Percentiles rank a stretch among this genome's conserved stretches.
phyloP scores from a whole-genome alignment of 37 sponge, comb jelly and placozoan genomes.

The Amphimedon queenslandica region DNA sequence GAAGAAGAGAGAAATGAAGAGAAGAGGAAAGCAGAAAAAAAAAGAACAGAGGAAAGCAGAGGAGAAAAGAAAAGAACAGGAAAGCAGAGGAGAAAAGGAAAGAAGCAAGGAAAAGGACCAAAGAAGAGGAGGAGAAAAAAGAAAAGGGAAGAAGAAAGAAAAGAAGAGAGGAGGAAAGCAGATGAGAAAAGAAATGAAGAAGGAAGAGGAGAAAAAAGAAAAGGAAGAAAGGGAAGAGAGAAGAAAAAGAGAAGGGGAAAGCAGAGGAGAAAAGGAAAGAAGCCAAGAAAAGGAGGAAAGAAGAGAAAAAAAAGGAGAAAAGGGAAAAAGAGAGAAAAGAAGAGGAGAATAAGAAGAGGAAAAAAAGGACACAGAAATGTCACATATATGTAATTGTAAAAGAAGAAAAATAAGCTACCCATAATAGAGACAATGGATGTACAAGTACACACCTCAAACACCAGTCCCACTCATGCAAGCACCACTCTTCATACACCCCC shows the following conservation, averaged over 20 bases:
- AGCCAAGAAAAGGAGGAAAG: background rate
- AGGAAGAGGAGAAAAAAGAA: background rate
- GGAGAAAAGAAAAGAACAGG: background rate
- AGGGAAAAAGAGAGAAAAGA: conserved; percentile 1
- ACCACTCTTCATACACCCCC: too few relatives aligned
- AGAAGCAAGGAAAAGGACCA: background rate
- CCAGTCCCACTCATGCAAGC: too few relatives aligned
- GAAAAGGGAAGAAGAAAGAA: background rate
- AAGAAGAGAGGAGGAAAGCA: background rate
- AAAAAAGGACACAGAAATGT: background rate
- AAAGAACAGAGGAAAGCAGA: background rate
- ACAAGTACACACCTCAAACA: too few relatives aligned
- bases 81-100: background rate
- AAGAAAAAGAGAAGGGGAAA: background rate
- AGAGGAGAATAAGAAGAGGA: background rate
- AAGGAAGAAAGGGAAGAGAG: background rate
- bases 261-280: background rate
- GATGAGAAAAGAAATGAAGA: background rate
- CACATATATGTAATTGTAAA: too few relatives aligned
- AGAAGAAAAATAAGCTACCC: too few relatives aligned
- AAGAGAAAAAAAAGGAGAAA: background rate
- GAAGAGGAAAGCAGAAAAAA: background rate
- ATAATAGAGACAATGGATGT: too few relatives aligned
- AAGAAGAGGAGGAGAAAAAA: background rate
- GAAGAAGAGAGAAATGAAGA: background rate